Base-by-base conservation (phyloP, 2,113 vertebrate genomes). In the Etheostoma spectabile region DNA sequence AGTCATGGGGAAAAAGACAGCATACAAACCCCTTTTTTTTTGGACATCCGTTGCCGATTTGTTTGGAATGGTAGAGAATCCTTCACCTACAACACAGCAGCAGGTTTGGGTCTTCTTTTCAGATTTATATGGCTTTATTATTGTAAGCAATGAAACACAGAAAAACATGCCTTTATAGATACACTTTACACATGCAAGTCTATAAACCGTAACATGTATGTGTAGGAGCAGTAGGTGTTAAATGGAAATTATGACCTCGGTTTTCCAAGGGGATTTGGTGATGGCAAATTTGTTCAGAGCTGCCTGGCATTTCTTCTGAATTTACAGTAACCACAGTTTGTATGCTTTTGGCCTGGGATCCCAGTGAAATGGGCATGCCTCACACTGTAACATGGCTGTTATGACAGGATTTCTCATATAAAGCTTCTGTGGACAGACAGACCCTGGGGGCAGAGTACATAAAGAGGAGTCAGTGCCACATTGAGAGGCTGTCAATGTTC, bases 331-430 rank as follows among this genome's bases (percentile, higher is more conserved):
- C 80, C 73, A 69, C 79, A 70, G 69, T 82, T 65, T 90, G 89
- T 92, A 12, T 90, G 84, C 75, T 86, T 86, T 91, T 91, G 86
- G 88, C 86, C 79, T 38, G 65, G 21, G 72, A 80, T 79, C 70
- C 65, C 61, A 76, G 68, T 70, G 68, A 82, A 91, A 79, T 51
- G 55, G 75, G 73, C 80, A 76, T 65, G 72, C 74, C 56, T 88
- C 80, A 57, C 59, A 65, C 79, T 79, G 70, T 42, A 82, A 86
- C 63, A 74, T 81, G 85, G 77, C 82, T 85, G 80, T 84, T 84
- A 81, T 90, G 83, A 93, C 85, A 86, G 84, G 59, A 62, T 74
- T 61, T 82, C 80, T 89, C 84, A 75, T 80, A 75, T 75, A 80
- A 75, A 86, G 79, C 71, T 49, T 73, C 65, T 76, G 75, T 79